Evolutionary conservation across 2,113 vertebrate species (phyloP).

Genomic region (Eulacestoma nigropectus): DNA sequence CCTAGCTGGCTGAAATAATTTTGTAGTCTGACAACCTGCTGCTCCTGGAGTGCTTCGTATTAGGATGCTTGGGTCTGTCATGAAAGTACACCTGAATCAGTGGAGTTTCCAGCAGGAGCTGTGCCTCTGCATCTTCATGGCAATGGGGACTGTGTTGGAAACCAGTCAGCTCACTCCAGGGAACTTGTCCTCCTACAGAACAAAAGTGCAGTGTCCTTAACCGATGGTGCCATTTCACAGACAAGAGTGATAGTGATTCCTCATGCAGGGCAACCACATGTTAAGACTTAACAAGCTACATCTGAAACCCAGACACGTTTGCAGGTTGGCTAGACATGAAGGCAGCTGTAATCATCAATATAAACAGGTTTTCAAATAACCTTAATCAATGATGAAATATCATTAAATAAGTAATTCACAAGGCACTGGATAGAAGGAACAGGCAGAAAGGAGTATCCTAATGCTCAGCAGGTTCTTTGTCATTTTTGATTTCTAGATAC

Average conservation of each 20-base stretch:
- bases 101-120: background rate
- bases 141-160: background rate
- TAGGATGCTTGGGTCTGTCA: rapidly evolving
- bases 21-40: background rate
- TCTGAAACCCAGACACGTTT: background rate
- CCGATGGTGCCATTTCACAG: rapidly evolving
- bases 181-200: background rate
- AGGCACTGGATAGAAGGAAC: background rate
- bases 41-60: background rate
- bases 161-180: background rate
- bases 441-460: background rate
- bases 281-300: background rate
- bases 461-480: background rate
- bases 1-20: background rate
- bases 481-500: background rate
- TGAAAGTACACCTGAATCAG: background rate
- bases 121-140: background rate
- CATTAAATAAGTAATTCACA: background rate
- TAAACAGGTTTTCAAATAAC: background rate
- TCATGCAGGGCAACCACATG: background rate
- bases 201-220: background rate
- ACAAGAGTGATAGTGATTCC: background rate
- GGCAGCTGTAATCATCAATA: background rate
- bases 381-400: background rate
- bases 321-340: background rate